phyloP scores from a whole-genome alignment of 2,797 vertebrate species.

The Platalea minor region DNA sequence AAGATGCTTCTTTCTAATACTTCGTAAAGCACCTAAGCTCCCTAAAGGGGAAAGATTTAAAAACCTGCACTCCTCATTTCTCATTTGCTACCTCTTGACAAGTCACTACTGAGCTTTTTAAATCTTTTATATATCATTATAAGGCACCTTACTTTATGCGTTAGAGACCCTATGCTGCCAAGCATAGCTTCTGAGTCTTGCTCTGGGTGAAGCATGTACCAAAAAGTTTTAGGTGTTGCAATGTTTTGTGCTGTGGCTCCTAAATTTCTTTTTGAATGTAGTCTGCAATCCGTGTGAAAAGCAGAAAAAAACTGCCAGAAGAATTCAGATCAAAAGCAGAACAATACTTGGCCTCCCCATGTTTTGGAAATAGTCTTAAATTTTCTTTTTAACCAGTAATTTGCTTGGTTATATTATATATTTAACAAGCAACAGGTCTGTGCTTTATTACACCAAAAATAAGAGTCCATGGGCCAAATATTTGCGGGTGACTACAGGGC shows the following conservation, averaged over 20 bases:
- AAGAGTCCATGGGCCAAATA: neutral
- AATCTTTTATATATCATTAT: neutral
- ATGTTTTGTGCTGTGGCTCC: neutral
- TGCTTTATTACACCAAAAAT: neutral
- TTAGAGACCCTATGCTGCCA: neutral
- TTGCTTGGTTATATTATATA: neutral
- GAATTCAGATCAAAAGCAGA: neutral
- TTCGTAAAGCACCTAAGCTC: slow-evolving; percentile 2
- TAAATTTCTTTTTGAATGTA: neutral
- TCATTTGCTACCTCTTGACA: slow-evolving; percentile 2
- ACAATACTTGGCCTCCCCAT: neutral
- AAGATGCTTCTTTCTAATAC: slow-evolving; percentile 6
- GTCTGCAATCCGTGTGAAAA: neutral
- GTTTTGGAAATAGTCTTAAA: neutral
- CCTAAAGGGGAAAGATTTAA: slow-evolving; percentile 27
- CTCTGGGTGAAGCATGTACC: neutral
- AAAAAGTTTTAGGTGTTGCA: neutral
- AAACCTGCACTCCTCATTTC: slow-evolving; percentile 16
- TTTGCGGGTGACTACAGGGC: neutral
- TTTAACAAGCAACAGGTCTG: neutral
- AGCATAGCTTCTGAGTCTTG: neutral
- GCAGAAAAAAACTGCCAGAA: neutral
- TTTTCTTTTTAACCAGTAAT: neutral
- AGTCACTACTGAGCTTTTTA: neutral
- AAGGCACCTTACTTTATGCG: neutral